Conservation (phyloP, 1,140 invertebrate genomes). For the Plutomurus gul region DNA sequence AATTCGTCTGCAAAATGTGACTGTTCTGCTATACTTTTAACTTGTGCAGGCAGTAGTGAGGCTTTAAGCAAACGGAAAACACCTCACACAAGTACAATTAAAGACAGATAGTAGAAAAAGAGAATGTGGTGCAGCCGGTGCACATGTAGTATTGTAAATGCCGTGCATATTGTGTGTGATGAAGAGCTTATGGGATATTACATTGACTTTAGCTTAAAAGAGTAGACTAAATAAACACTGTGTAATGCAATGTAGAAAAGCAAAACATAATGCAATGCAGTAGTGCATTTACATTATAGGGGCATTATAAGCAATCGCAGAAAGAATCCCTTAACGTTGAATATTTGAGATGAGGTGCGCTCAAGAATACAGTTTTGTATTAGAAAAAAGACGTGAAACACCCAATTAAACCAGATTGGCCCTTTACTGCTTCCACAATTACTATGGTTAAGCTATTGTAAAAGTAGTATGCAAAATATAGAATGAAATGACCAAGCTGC, state of each 20-base stretch:
- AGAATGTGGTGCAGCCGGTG: not conserved
- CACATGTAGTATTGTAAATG: not conserved
- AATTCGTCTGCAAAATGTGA: not conserved
- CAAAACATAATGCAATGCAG: too few species aligned
- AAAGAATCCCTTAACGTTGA: slow-evolving; percentile 11
- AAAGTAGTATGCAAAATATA: not conserved
- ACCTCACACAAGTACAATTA: not conserved
- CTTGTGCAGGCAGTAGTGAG: too few species aligned
- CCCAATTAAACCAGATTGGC: slow-evolving; percentile 15
- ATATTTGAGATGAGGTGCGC: not conserved
- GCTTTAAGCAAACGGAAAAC: not conserved
- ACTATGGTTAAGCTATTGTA: not conserved
- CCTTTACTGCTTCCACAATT: not conserved
- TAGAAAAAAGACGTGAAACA: slow-evolving; percentile 6
- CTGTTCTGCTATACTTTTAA: too few species aligned
- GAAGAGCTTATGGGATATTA: slow-evolving; percentile 23
- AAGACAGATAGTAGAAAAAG: not conserved
- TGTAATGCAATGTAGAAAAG: too few species aligned
- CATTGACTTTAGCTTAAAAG: not conserved
- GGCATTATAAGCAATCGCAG: not conserved
- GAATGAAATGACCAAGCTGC: not conserved
- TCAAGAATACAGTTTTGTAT: not conserved
- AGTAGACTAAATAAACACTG: slow-evolving; percentile 15
- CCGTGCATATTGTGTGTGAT: not conserved
- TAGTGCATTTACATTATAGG: too few species aligned